phyloP scores from a whole-genome alignment of 2,113 vertebrate genomes.

The human region GRCh38 chr11:61208501-61209000 shows the following conservation, averaged over 20 bases:
- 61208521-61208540: not conserved
- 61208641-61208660: rapidly evolving
- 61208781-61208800: not conserved
- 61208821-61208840: rapidly evolving
- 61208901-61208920: no score
- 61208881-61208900: no score
- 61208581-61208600: not conserved
- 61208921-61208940: no score
- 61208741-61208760: not conserved
- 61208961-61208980: no score
- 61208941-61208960: no score
- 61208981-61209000: no score
- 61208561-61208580: not conserved
- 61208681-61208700: rapidly evolving
- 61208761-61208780: not conserved
- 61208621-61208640: not conserved
- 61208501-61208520: no score
- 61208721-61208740: no score
- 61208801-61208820: not conserved
- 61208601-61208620: no score
- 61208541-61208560: not conserved
- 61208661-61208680: not conserved
- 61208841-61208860: no score
- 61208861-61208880: not conserved
- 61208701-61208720: rapidly evolving